These are phyloP conservation scores for Encarsia formosa DNA, from an alignment of 2,888 invertebrate species.

Conservation along the genomic window DNA sequence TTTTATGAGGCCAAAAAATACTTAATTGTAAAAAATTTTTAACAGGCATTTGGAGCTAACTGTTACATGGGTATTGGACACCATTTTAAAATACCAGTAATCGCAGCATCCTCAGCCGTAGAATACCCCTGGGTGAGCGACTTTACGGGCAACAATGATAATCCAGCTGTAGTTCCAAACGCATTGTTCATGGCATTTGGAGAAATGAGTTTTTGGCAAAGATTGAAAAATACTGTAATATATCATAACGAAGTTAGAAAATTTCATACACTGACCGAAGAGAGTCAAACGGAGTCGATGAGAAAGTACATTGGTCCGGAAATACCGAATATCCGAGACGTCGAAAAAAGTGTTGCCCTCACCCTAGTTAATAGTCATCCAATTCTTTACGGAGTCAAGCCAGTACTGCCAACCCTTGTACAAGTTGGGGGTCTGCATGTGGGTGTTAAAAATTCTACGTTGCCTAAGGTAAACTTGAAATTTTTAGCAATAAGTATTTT, in stretches of 20 bases:
- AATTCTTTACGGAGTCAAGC: conserved; percentile 50
- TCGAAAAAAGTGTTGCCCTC: conserved; percentile 53
- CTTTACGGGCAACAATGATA: conserved; percentile 57
- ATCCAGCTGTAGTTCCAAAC: conserved; percentile 59
- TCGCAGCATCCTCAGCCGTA: conserved; percentile 57
- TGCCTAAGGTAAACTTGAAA: conserved; percentile 11
- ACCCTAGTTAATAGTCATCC: conserved; percentile 55
- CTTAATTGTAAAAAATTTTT: too few species aligned
- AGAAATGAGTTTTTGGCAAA: conserved; percentile 29
- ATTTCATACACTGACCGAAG: conserved; percentile 12
- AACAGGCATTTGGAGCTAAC: conserved; percentile 58
- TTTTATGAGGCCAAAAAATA: too few species aligned
- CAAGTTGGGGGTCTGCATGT: conserved; percentile 57
- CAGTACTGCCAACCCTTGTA: conserved; percentile 51
- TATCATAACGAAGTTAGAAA: conserved; percentile 9
- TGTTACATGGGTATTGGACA: conserved; percentile 60
- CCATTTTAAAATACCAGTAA: conserved; percentile 56
- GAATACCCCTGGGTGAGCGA: conserved; percentile 59
- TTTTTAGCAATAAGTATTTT: not conserved
- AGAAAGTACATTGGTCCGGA: conserved; percentile 31
- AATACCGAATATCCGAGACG: conserved; percentile 48
- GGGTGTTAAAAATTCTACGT: conserved; percentile 3
- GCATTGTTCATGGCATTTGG: conserved; percentile 26
- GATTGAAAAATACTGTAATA: conserved; percentile 28
- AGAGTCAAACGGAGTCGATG: conserved; percentile 28